phyloP scores from a whole-genome alignment of 2,797 vertebrate species.

The Onychomys torridus region DNA sequence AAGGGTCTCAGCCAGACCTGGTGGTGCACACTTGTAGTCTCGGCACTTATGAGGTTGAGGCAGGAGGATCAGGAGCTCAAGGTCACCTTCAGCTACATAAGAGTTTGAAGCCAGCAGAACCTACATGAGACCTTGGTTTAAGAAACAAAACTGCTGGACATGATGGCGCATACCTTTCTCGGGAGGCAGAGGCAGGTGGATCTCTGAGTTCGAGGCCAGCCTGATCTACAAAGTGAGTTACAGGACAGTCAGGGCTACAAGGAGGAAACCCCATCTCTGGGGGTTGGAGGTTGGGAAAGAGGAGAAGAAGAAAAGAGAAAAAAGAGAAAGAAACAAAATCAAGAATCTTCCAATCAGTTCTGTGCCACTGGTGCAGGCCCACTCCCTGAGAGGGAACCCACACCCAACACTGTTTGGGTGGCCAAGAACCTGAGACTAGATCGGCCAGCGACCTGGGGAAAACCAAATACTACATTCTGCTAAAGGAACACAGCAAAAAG shows the following conservation, averaged over 20 bases:
- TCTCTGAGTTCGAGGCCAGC: neutral
- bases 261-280: neutral
- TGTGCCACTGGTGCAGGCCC: neutral
- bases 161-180: neutral
- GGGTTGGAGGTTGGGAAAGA: fast-evolving
- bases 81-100: neutral
- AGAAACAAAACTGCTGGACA: neutral
- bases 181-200: neutral
- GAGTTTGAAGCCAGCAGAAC: neutral
- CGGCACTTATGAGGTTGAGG: neutral
- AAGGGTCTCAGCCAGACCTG: neutral
- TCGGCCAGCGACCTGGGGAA: neutral
- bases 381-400: neutral
- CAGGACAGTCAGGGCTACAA: neutral
- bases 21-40: neutral
- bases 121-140: neutral
- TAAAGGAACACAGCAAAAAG: neutral
- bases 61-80: neutral
- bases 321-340: neutral
- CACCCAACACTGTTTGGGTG: neutral
- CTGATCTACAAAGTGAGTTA: neutral
- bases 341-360: neutral
- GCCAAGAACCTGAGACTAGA: neutral
- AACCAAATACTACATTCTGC: neutral
- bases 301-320: neutral